A percentile compares a stretch with the other conserved stretches of the same genome.
phyloP scores from a whole-genome alignment of 2,797 vertebrate species.

The Tolypeutes matacus region DNA sequence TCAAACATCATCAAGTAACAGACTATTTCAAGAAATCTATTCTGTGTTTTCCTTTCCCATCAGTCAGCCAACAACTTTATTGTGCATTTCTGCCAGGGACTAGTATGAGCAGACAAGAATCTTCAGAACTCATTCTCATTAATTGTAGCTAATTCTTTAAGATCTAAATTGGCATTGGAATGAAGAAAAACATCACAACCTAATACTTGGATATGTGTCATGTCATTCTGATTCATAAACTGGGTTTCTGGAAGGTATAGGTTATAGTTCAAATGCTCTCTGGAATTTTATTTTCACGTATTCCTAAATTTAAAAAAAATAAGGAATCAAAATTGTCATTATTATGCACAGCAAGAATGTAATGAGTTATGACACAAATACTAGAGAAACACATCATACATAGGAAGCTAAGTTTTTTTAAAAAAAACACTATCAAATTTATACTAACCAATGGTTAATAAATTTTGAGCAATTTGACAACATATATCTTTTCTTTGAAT shows the following conservation, averaged over 20 bases:
- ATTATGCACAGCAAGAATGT: slow-evolving; percentile 20
- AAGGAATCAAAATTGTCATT: slow-evolving; percentile 34
- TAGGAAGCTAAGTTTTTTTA: slow-evolving; percentile 36
- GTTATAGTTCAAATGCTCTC: background rate
- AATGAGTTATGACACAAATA: background rate
- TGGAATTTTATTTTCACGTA: slow-evolving; percentile 51
- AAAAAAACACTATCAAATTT: slow-evolving; percentile 6
- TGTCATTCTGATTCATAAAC: slow-evolving; percentile 15
- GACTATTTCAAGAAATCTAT: slow-evolving; percentile 10
- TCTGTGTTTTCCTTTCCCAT: background rate
- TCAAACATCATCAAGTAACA: slow-evolving; percentile 22
- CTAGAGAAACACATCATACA: slow-evolving; percentile 47
- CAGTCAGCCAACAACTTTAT: background rate
- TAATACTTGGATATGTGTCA: background rate
- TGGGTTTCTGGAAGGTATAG: slow-evolving; percentile 43
- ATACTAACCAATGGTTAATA: background rate
- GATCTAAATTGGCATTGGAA: background rate
- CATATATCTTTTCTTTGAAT: background rate
- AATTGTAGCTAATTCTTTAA: slow-evolving; percentile 9
- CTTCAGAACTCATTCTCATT: slow-evolving; percentile 45
- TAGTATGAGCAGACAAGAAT: background rate
- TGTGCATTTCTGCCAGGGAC: background rate
- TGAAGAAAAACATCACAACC: slow-evolving; percentile 44
- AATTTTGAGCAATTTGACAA: slow-evolving; percentile 5
- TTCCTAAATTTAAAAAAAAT: background rate